phyloP scores from a whole-genome alignment of 1,140 invertebrate genomes.

The Chionoecetes opilio region DNA sequence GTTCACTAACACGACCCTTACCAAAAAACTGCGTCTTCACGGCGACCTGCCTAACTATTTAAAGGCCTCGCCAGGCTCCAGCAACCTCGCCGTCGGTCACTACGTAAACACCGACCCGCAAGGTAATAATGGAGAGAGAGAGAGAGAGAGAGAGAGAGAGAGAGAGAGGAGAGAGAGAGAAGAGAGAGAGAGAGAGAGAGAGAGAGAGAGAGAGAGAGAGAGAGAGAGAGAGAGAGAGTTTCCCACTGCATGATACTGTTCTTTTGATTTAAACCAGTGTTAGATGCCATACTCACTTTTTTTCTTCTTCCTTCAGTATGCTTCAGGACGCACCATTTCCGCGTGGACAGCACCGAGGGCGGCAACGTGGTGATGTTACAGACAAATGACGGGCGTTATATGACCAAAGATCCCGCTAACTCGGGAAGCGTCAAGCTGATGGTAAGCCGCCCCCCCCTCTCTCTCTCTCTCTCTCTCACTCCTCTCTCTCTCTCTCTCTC shows the following conservation, averaged over 20 bases:
- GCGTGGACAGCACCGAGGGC: neutral
- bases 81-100: neutral
- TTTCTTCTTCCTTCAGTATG: neutral
- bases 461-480: too few relatives aligned
- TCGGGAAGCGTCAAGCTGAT: neutral
- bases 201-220: too few relatives aligned
- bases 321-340: neutral
- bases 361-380: neutral
- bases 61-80: neutral
- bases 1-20: neutral
- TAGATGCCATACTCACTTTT: neutral
- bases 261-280: too few relatives aligned
- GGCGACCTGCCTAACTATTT: neutral
- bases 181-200: neutral
- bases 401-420: neutral
- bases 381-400: neutral
- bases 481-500: neutral
- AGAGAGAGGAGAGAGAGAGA: neutral
- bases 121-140: conserved; percentile 48
- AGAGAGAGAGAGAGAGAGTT: too few relatives aligned
- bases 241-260: too few relatives aligned
- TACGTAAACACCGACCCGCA: neutral
- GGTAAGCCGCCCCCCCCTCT: neutral
- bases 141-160: neutral
- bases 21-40: neutral